phyloP scores from a whole-genome alignment of 64 coral and sea anemone species.

The Porites lutea region DNA sequence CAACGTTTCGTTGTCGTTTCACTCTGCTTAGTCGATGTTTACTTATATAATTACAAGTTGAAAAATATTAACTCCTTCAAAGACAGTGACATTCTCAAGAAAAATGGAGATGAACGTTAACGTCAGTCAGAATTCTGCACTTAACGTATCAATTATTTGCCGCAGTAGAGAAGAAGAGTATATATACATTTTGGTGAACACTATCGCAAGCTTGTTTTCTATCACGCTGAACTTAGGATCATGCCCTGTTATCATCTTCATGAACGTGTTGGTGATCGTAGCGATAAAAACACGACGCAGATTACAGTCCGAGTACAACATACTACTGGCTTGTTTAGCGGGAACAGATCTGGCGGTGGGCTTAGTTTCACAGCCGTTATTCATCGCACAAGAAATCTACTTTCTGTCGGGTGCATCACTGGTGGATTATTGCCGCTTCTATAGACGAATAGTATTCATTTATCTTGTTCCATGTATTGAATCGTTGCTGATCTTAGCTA shows the following conservation, averaged over 20 bases:
- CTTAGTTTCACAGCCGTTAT: neutral
- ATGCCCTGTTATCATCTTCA: neutral
- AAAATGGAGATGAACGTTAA: neutral
- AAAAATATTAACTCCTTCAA: too few relatives aligned
- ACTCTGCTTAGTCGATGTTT: too few relatives aligned
- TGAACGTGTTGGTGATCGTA: conserved; percentile 7
- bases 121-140: neutral
- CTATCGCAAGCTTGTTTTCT: neutral
- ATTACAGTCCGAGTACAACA: conserved; percentile 7
- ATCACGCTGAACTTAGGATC: neutral
- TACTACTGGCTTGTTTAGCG: conserved; percentile 20
- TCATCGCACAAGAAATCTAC: neutral
- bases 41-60: too few relatives aligned
- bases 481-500: neutral
- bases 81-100: too few relatives aligned
- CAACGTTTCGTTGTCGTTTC: too few relatives aligned
- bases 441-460: neutral
- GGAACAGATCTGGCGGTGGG: neutral
- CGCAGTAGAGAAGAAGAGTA: neutral
- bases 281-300: conserved; percentile 1
- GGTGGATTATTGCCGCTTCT: neutral
- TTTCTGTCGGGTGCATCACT: neutral
- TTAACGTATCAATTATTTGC: neutral
- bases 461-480: neutral
- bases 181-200: neutral